A percentile compares a stretch with the other conserved stretches of the same genome.
Conservation (phyloP, 2,113 vertebrate genomes). For the Struthidea cinerea region DNA sequence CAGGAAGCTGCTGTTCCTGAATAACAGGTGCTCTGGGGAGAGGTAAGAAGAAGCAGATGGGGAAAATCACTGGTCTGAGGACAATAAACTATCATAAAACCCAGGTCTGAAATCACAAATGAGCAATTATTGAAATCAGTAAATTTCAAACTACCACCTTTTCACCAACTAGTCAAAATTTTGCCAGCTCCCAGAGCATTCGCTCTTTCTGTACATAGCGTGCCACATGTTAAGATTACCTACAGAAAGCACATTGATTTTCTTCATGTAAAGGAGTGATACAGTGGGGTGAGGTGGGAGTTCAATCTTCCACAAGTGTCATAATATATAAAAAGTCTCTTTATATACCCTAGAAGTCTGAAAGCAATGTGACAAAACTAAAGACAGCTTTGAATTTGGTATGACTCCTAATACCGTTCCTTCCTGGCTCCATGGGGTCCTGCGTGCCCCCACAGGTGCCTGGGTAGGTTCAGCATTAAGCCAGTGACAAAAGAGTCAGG, state of each 20-base stretch:
- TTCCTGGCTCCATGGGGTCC: no score
- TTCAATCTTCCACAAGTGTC: neutral
- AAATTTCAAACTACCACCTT: neutral
- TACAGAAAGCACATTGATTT: neutral
- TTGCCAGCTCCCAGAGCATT: neutral
- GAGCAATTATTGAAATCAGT: neutral
- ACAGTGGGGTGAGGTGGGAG: neutral
- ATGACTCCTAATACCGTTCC: neutral
- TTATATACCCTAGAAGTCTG: neutral
- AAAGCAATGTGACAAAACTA: neutral
- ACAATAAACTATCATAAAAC: neutral
- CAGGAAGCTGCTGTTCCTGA: neutral
- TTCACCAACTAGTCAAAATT: neutral
- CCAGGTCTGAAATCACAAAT: neutral
- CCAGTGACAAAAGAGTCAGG: no score
- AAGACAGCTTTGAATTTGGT: neutral
- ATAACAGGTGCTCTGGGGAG: neutral
- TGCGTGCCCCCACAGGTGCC: no score
- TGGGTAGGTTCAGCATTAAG: no score
- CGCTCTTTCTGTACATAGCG: neutral
- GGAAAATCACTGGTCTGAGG: neutral
- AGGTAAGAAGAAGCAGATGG: neutral
- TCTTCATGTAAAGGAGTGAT: neutral
- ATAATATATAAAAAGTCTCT: neutral
- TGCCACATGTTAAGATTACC: neutral